Conservation (phyloP, 2,113 vertebrate species). For the Corythoichthys haematopterus region DNA sequence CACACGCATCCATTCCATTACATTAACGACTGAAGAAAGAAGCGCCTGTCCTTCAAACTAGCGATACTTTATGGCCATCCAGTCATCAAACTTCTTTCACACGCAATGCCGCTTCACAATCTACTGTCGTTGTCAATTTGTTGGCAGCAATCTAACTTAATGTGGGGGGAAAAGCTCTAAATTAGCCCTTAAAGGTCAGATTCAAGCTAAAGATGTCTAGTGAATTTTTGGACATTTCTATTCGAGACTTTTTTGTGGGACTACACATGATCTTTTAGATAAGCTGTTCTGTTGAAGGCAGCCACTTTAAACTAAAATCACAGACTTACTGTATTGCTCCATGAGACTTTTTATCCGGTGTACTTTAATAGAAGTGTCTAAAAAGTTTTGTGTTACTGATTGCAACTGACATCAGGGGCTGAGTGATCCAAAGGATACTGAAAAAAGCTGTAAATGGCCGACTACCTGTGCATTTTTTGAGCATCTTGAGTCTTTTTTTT, state of each 20-base stretch:
- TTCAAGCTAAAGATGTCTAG: too few relatives aligned
- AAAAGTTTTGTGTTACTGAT: neutral
- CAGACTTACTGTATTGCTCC: neutral
- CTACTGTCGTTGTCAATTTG: neutral
- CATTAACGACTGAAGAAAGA: slow-evolving; percentile 26
- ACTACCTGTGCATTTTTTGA: too few relatives aligned
- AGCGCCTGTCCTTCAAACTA: slow-evolving; percentile 20
- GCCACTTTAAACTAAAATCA: neutral
- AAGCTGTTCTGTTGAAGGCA: too few relatives aligned
- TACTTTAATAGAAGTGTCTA: neutral
- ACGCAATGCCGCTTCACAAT: neutral
- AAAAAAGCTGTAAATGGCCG: too few relatives aligned
- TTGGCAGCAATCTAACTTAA: neutral
- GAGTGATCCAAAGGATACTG: too few relatives aligned
- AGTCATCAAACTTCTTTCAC: neutral
- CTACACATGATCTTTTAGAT: too few relatives aligned
- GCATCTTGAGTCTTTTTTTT: too few relatives aligned
- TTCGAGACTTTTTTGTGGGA: neutral
- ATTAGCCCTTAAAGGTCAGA: too few relatives aligned
- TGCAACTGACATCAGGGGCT: neutral
- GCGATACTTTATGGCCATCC: slow-evolving; percentile 1
- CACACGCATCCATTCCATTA: slow-evolving; percentile 32
- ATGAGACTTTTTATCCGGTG: neutral
- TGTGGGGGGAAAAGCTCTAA: neutral
- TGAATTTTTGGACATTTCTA: too few relatives aligned